Evolutionary conservation across 2,113 vertebrate species (phyloP).

Genomic region (Daubentonia madagascariensis): DNA sequence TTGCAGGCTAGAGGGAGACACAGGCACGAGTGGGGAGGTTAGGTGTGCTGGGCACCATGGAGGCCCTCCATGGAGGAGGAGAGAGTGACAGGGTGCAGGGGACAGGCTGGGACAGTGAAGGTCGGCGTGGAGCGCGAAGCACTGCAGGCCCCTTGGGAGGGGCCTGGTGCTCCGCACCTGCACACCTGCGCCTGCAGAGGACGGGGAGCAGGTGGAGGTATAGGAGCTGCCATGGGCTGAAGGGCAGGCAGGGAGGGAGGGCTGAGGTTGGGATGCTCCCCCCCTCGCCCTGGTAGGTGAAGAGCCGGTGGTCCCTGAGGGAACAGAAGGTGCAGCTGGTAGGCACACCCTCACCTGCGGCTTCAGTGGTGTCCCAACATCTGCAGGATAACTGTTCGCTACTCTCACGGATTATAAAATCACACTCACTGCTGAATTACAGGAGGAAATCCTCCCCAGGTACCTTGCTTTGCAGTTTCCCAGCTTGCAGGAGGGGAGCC

Average conservation of each 20-base stretch:
- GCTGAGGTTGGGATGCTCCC: background rate
- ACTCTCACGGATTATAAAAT: background rate
- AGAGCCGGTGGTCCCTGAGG: background rate
- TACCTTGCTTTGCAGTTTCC: background rate
- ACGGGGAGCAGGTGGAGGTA: background rate
- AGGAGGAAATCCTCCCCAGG: background rate
- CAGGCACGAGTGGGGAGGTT: too few relatives aligned
- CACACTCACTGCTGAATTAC: fast-evolving
- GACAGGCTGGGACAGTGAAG: background rate
- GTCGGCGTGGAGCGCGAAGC: fast-evolving
- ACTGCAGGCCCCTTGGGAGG: too few relatives aligned
- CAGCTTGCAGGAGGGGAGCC: background rate
- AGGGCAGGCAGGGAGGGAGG: background rate
- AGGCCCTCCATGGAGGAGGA: background rate
- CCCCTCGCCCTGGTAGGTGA: background rate
- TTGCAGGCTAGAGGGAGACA: background rate
- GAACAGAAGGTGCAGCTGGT: background rate
- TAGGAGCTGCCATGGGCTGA: background rate
- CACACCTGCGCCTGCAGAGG: background rate
- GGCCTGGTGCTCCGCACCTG: background rate
- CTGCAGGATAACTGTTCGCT: background rate
- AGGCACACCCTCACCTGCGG: background rate
- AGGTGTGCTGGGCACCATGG: background rate
- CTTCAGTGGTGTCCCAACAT: background rate
- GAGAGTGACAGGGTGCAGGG: fast-evolving